phyloP scores from a whole-genome alignment of 2,797 vertebrate species.

The Mergus octosetaceus region DNA sequence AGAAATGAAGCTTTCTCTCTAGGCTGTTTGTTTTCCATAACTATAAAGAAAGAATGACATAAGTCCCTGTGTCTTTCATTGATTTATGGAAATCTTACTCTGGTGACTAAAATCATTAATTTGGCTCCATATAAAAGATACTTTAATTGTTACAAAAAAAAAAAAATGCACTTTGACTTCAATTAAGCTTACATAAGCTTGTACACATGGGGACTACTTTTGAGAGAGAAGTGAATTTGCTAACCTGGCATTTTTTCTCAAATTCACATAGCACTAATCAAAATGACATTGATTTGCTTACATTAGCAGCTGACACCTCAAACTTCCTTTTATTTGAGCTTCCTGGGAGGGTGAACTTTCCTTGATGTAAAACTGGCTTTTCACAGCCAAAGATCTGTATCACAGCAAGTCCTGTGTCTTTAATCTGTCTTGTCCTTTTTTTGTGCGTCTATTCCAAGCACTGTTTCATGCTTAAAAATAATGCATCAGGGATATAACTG shows the following conservation, averaged over 20 bases:
- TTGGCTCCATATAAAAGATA: not conserved
- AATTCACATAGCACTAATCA: not conserved
- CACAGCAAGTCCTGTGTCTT: not conserved
- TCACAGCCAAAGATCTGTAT: not conserved
- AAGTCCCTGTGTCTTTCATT: not conserved
- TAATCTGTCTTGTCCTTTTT: not conserved
- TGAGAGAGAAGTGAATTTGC: constrained; percentile 9
- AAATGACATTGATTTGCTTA: constrained; percentile 44
- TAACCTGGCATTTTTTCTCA: constrained; percentile 17
- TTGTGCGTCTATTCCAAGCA: not conserved
- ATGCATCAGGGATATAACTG: not conserved
- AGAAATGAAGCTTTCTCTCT: not conserved
- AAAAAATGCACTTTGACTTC: constrained; percentile 21
- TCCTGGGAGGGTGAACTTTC: not conserved
- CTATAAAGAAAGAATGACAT: not conserved
- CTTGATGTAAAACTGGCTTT: not conserved
- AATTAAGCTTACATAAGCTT: constrained; percentile 26
- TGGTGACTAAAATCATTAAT: not conserved
- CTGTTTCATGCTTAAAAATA: not conserved
- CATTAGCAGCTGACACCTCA: constrained; percentile 5
- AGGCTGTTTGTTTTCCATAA: not conserved
- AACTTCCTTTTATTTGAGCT: not conserved
- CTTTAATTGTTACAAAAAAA: not conserved
- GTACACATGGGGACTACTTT: not conserved
- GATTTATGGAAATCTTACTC: not conserved